These are phyloP conservation scores for Schlechtendalia chinensis DNA, from an alignment of 1,140 invertebrate genomes.

Conservation along the genomic window DNA sequence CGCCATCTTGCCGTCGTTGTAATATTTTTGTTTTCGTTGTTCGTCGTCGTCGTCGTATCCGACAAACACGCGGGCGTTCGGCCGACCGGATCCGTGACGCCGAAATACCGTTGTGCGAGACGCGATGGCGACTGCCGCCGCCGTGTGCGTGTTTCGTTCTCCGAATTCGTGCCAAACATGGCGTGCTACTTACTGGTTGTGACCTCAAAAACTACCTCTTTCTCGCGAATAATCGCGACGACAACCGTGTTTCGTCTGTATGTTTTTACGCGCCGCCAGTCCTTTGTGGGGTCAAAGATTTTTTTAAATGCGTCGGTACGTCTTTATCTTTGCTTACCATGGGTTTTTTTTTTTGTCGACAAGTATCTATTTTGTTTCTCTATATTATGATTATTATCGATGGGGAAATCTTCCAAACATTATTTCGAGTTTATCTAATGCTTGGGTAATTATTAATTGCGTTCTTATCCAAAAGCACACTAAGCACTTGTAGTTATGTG, in stretches of 20 bases:
- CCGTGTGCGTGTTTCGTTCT: neutral
- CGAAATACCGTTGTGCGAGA: too few relatives aligned
- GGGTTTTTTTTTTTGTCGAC: neutral
- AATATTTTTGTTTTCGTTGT: neutral
- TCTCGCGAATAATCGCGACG: neutral
- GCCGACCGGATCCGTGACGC: neutral
- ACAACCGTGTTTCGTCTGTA: neutral
- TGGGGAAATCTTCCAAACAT: too few relatives aligned
- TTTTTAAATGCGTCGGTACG: neutral
- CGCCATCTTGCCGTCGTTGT: slow-evolving; percentile 18
- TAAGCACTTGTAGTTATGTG: too few relatives aligned
- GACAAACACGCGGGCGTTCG: neutral
- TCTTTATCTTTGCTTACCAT: neutral
- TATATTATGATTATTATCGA: too few relatives aligned
- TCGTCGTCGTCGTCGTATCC: neutral
- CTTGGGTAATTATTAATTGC: too few relatives aligned
- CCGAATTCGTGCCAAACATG: slow-evolving; percentile 16
- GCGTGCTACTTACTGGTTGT: slow-evolving; percentile 33
- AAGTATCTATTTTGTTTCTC: too few relatives aligned
- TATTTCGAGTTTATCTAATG: too few relatives aligned
- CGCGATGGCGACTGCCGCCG: too few relatives aligned
- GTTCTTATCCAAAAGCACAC: too few relatives aligned
- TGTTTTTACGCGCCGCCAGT: neutral
- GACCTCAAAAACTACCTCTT: neutral
- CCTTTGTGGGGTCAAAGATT: neutral